Conservation (phyloP, 2,113 vertebrate species). For the Bufo gargarizans region DNA sequence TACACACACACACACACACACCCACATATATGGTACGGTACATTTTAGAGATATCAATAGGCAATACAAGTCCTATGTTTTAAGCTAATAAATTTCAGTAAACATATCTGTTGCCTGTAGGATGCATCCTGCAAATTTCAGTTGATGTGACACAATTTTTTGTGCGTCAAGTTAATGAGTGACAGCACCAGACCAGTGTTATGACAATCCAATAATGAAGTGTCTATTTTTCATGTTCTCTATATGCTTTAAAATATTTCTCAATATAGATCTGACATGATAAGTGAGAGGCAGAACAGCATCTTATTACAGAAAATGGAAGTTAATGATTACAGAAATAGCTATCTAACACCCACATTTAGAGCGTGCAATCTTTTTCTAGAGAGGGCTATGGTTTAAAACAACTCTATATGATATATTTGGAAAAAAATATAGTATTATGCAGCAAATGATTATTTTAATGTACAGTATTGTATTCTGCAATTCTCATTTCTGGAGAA, state of each 20-base stretch:
- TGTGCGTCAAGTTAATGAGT: constrained; percentile 45
- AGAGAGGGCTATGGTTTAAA: no score
- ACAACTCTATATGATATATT: background rate
- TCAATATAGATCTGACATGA: constrained; percentile 52
- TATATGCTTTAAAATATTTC: constrained; percentile 57
- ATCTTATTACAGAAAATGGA: constrained; percentile 33
- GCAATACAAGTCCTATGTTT: background rate
- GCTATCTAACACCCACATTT: background rate
- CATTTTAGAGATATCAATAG: background rate
- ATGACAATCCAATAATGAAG: constrained; percentile 57
- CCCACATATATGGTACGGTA: no score
- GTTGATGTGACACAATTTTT: constrained; percentile 45
- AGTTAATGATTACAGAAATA: constrained; percentile 41
- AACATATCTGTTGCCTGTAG: constrained; percentile 25
- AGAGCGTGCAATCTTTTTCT: background rate
- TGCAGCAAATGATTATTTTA: background rate
- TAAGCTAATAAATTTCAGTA: background rate
- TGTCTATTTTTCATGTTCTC: constrained; percentile 37
- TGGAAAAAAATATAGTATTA: background rate
- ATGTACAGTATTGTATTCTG: no score
- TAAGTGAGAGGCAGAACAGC: background rate
- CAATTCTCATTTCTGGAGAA: no score
- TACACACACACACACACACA: no score
- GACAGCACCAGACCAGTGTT: constrained; percentile 56
- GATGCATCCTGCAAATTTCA: constrained; percentile 8